A percentile compares a stretch with the other conserved stretches of the same genome.
phyloP scores from a whole-genome alignment of 2,888 invertebrate species.

The Podabrus alpinus region DNA sequence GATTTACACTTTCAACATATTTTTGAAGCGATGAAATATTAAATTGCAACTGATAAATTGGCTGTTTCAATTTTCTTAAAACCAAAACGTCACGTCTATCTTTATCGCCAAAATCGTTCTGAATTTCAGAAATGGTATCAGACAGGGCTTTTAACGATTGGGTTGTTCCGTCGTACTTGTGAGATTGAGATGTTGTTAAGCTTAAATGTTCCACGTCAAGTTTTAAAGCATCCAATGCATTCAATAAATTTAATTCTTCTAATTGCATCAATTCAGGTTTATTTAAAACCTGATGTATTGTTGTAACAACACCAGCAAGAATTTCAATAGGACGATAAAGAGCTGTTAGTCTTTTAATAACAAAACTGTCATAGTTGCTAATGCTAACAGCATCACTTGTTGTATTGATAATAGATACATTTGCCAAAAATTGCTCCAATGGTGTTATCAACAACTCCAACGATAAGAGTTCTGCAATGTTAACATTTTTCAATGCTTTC shows the following conservation, averaged over 20 bases:
- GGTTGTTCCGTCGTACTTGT: not conserved
- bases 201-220: constrained; percentile 9
- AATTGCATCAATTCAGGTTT: constrained; percentile 2
- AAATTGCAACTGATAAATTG: constrained; percentile 5
- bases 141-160: not conserved
- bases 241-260: constrained; percentile 7
- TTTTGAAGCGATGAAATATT: constrained; percentile 4
- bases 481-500: not conserved
- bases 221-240: constrained; percentile 7
- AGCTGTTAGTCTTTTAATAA: not conserved
- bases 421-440: not conserved
- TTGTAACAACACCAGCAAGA: not conserved
- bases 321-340: not conserved
- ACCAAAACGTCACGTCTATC: constrained; percentile 10
- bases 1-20: not conserved
- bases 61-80: constrained; percentile 1
- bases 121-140: constrained; percentile 3
- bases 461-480: not conserved
- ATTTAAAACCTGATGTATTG: not conserved
- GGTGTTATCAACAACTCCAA: not conserved
- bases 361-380: not conserved
- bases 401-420: not conserved
- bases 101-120: constrained; percentile 6
- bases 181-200: not conserved
- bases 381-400: not conserved